Evolutionary conservation across 2,888 invertebrate species (phyloP).

Genomic region (Cyclophora punctaria): DNA sequence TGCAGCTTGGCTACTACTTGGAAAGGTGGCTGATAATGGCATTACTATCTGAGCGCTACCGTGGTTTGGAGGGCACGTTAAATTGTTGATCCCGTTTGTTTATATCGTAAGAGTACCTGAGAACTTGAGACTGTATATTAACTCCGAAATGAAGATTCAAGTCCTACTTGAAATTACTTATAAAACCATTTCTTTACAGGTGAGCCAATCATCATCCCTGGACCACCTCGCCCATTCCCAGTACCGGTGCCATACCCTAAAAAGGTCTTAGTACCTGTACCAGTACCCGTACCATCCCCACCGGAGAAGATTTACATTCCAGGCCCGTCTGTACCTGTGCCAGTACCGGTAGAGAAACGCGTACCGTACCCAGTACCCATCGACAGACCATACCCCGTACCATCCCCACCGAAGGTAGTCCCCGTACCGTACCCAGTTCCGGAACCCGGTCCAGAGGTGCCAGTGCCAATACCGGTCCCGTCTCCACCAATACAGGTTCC

Average conservation of each 20-base stretch:
- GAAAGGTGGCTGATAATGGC: too few species aligned
- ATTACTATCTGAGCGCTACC: too few species aligned
- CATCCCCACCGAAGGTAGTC: constrained; percentile 31
- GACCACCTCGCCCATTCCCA: constrained; percentile 53
- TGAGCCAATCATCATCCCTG: constrained; percentile 48
- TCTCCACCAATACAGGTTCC: constrained; percentile 40
- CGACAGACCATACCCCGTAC: constrained; percentile 40
- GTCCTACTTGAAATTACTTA: neutral
- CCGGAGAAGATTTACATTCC: constrained; percentile 37
- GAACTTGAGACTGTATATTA: too few species aligned
- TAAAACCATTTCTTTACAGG: constrained; percentile 30
- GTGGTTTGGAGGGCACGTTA: too few species aligned
- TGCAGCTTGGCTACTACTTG: too few species aligned
- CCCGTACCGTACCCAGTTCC: constrained; percentile 28
- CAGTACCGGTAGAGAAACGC: constrained; percentile 38
- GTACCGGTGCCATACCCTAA: constrained; percentile 40
- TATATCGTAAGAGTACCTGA: too few species aligned
- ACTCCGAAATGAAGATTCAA: too few species aligned
- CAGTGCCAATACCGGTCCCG: constrained; percentile 37
- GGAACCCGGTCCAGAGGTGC: constrained; percentile 26
- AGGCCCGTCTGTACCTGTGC: constrained; percentile 35
- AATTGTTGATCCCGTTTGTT: too few species aligned
- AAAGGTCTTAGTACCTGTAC: constrained; percentile 31
- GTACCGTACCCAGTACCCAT: constrained; percentile 31
- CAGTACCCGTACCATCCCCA: constrained; percentile 40